Base-by-base conservation (phyloP, 2,797 vertebrate species). In the Sebastes vulpes region DNA sequence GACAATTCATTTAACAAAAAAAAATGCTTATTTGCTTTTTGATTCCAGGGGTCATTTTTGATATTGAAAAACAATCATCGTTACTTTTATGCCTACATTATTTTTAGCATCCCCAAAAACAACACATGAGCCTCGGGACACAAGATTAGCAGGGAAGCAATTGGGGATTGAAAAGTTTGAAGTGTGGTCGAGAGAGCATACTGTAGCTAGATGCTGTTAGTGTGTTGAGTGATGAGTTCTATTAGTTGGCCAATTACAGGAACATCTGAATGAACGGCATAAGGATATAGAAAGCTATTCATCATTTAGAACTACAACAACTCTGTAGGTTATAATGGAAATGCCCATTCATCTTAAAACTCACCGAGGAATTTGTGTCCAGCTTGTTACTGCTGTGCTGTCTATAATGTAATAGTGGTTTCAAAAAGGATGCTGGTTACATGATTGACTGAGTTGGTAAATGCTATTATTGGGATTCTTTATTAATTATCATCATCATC, bases 171-270 rank as follows among this genome's bases (percentile, higher is more conserved):
- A 23, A 10, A 50, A 61, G 65, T 75, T 84, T 57, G 50, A 71
- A 72, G 66, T 69, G 69, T 60, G 72, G 58, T 63, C 53, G 12
- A 23, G 32, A 67, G 75, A 56, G 52, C 25, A 52, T 12, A 23
- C 20, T 61, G 59, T 42, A 29, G 72, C 59, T 61, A 8, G 61
- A 35, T 60, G 75, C 74, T 53, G 74, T 59, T 70, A 35, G 66
- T 5, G 9, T 60, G 12, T 66, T 94, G 91, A 93, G 38, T 85
- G 75, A 94, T 92, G 83, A 92, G 63, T 87, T 86, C 65, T 85
- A 90, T 87, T 92, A 86, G 83, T 72, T 54, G 28, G 61, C 53
- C 83, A 90, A 90, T 91, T 88, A 92, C 81, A 77, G 61, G 54
- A 82, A 88, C 75, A 87, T 88, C 56, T 79, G 82, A 92, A 84